phyloP scores from a whole-genome alignment of 2,888 invertebrate species.

The Cepaea hortensis region DNA sequence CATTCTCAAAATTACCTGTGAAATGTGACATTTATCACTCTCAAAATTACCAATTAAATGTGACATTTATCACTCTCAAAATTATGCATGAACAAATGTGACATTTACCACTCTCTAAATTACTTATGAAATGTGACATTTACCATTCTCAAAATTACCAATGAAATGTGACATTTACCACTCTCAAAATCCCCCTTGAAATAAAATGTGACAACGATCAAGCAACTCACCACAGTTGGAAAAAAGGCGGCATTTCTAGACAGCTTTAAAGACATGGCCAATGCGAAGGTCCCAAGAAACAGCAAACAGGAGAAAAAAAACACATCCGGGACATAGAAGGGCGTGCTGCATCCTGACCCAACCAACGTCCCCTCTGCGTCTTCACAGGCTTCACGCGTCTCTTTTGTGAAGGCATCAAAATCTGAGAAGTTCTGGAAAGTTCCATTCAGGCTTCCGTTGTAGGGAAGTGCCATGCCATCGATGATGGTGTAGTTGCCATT shows the following conservation, averaged over 20 bases:
- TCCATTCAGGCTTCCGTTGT: neutral
- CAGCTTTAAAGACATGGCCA: conserved; percentile 92
- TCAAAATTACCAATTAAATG: too few relatives aligned
- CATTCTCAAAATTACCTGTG: too few relatives aligned
- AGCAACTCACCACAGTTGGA: conserved; percentile 86
- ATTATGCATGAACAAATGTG: too few relatives aligned
- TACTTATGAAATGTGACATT: too few relatives aligned
- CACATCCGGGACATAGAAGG: conserved; percentile 80
- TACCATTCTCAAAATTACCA: too few relatives aligned
- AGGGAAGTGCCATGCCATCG: conserved; percentile 5
- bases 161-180: neutral
- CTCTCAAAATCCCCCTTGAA: neutral
- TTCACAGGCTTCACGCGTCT: conserved; percentile 52
- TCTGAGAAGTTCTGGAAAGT: conserved; percentile 24
- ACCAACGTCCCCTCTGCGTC: conserved; percentile 56
- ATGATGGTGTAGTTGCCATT: conserved; percentile 22
- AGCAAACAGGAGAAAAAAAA: conserved; percentile 95
- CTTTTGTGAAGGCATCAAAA: conserved; percentile 23
- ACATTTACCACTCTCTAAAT: too few relatives aligned
- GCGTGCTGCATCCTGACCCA: conserved; percentile 78
- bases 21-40: too few relatives aligned
- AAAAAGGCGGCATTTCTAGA: conserved; percentile 95
- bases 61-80: too few relatives aligned
- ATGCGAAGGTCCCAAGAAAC: conserved; percentile 92
- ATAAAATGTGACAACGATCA: neutral